A percentile compares a stretch with the other conserved stretches of the same genome.
Evolutionary conservation across 1,140 invertebrate species (phyloP).

Genomic region (Zaprionus capensis): DNA sequence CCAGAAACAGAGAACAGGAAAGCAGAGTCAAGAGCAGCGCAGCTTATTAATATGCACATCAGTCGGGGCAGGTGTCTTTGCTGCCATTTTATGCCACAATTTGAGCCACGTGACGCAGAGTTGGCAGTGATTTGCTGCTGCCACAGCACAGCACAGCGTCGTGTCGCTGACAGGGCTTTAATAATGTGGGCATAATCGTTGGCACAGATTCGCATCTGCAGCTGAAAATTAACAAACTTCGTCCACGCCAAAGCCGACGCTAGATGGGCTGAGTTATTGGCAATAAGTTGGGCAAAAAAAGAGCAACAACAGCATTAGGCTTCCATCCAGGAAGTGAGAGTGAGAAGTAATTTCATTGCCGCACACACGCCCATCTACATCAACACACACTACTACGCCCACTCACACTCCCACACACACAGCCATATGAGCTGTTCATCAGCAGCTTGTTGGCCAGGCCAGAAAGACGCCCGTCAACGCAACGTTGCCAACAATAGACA

Average conservation of each 20-base stretch:
- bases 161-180: constrained; percentile 50
- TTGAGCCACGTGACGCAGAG: constrained; percentile 52
- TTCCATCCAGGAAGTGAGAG: background rate
- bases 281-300: constrained; percentile 21
- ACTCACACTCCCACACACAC: background rate
- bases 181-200: constrained; percentile 48
- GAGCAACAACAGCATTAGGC: constrained; percentile 14
- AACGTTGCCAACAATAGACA: constrained; percentile 48
- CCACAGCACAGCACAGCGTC: background rate
- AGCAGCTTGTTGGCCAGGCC: constrained; percentile 48
- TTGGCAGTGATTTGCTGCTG: constrained; percentile 11
- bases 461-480: constrained; percentile 33
- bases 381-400: background rate
- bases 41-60: constrained; percentile 77
- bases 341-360: constrained; percentile 36
- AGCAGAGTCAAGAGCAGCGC: background rate
- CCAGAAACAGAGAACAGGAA: background rate
- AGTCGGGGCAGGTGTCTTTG: constrained; percentile 71
- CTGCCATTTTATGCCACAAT: constrained; percentile 77
- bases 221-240: constrained; percentile 44
- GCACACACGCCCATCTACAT: background rate
- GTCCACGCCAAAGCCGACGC: background rate
- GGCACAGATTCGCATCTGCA: constrained; percentile 43
- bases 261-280: constrained; percentile 42
- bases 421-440: constrained; percentile 42